Base-by-base conservation (phyloP, 2,113 vertebrate genomes). In the Tenebrosternarchus preto region DNA sequence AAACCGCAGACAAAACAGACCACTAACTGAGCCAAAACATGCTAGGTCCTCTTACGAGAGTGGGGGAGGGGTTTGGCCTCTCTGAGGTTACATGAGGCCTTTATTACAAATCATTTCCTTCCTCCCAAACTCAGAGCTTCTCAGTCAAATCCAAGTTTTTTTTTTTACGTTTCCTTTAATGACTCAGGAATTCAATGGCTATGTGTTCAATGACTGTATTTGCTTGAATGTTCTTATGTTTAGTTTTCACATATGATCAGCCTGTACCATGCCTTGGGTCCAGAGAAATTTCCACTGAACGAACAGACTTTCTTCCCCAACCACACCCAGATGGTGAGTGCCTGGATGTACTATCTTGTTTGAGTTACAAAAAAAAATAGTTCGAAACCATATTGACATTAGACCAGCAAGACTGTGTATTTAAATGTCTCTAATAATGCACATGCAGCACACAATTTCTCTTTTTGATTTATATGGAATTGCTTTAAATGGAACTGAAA, bases 221-320 rank as follows among this genome's bases (percentile, higher is more conserved):
- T 81, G 43, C 82, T 89, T 88, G 68, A 36, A 36, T 36, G 33
- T 90, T 71, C 86, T 33, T 89, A 2, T 76, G 78, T 86, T 63
- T 93, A 99, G 97, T 98, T 98, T 87, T 96, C 97, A 80, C 98
- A 99, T 66, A 96, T 99, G 90, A 97, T 99, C 87, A 98, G 96
- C 88, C 96, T 99, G 88, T 98, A 96, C 93, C 95, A 93, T 72
- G 92, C 90, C 0, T 82, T 98, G 83, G 96, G 95, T 31, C 93
- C 95, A 0, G 97, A 97, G 91, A 98, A 98, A 86, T 99, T 99
- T 77, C 98, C 97, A 2, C 92, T 99, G 5, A 97, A 98, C 80
- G 96, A 98, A 77, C 97, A 99, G 86, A 96, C 95, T 0, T 99
- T 99, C 91, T 97, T 95, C 85, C 96, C 96, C 82, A 96, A 93